Percentiles rank a stretch among this genome's conserved stretches.
Conservation (phyloP, 2,797 vertebrate species). For the Merluccius polli region DNA sequence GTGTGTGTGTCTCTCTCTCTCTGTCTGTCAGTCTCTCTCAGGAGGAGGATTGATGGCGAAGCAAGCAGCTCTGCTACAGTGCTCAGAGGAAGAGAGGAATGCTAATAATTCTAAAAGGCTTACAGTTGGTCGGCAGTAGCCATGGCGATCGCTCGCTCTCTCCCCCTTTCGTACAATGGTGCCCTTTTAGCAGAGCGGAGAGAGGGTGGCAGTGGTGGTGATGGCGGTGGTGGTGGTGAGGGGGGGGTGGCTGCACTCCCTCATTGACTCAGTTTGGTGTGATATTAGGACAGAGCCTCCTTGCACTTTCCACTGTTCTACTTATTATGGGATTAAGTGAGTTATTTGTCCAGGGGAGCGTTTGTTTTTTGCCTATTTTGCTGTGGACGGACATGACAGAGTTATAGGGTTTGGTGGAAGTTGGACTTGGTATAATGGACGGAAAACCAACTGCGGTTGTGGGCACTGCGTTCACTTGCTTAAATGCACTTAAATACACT, state of each 20-base stretch:
- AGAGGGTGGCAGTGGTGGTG: slow-evolving; percentile 69
- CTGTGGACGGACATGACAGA: slow-evolving; percentile 18
- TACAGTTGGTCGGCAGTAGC: slow-evolving; percentile 74
- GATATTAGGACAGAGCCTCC: slow-evolving; percentile 62
- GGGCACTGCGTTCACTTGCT: background rate
- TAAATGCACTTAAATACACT: background rate
- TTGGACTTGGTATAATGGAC: slow-evolving; percentile 9
- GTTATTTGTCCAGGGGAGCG: slow-evolving; percentile 35
- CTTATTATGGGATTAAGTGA: slow-evolving; percentile 59
- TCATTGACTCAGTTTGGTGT: slow-evolving; percentile 55
- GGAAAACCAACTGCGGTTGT: background rate
- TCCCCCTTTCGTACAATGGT: slow-evolving; percentile 68
- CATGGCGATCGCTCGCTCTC: slow-evolving; percentile 69
- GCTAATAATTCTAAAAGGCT: slow-evolving; percentile 80
- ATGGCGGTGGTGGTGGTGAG: slow-evolving; percentile 37
- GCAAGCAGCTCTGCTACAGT: slow-evolving; percentile 69
- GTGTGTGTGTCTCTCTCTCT: background rate
- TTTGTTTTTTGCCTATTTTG: slow-evolving; percentile 14
- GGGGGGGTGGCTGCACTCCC: slow-evolving; percentile 35
- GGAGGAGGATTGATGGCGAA: slow-evolving; percentile 60
- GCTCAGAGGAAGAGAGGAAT: slow-evolving; percentile 71
- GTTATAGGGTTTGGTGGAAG: slow-evolving; percentile 24
- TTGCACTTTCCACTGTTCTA: slow-evolving; percentile 59
- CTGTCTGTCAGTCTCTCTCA: background rate
- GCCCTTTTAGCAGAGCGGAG: slow-evolving; percentile 63